Percentiles rank a stretch among this genome's conserved stretches.
These are phyloP conservation scores for Podarcis siculus DNA, from an alignment of 2,797 vertebrate genomes.

Conservation along the genomic window DNA sequence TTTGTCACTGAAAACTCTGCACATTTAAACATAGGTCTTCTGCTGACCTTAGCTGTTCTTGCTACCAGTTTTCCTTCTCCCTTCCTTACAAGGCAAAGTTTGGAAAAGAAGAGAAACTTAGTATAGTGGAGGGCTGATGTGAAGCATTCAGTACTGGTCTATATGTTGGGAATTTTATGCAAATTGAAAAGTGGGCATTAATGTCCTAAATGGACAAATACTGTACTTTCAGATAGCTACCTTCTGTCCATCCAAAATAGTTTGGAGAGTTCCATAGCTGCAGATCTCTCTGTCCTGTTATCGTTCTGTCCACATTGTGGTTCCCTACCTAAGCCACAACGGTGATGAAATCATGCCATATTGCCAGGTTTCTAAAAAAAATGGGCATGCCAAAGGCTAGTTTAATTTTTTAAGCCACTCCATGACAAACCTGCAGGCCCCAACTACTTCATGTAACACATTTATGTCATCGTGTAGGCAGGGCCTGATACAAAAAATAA, in stretches of 20 bases:
- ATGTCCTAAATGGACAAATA: not conserved
- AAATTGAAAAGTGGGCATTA: not conserved
- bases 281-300: not conserved
- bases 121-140: not conserved
- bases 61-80: too few relatives aligned
- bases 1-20: too few relatives aligned
- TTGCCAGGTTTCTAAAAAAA: not conserved
- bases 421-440: not conserved
- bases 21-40: too few relatives aligned
- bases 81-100: too few relatives aligned
- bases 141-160: not conserved
- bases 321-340: not conserved
- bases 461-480: not conserved
- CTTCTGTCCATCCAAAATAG: not conserved
- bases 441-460: not conserved
- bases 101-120: too few relatives aligned
- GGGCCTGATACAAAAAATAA: not conserved
- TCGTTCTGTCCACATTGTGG: not conserved
- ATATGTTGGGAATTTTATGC: not conserved
- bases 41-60: too few relatives aligned
- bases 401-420: not conserved
- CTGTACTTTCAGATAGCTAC: not conserved
- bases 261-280: not conserved
- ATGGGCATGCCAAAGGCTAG: too few relatives aligned
- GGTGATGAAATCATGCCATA: not conserved